These are phyloP conservation scores for Coenonympha arcania DNA, from an alignment of 2,888 invertebrate species.

Conservation along the genomic window DNA sequence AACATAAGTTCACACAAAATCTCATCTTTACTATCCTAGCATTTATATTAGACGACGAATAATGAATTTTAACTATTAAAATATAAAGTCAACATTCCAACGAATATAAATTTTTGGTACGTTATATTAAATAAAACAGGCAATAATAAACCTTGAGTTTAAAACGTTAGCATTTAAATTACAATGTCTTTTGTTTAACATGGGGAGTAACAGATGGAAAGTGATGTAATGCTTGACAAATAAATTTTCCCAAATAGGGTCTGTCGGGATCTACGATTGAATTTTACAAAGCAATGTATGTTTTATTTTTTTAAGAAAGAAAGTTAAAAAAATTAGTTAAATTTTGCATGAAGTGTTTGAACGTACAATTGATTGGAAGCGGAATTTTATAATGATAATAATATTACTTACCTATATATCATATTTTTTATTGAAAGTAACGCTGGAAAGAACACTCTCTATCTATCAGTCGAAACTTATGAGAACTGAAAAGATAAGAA, in stretches of 20 bases:
- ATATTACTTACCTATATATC: too few species aligned
- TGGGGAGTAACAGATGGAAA: constrained; percentile 44
- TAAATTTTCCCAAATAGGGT: constrained; percentile 37
- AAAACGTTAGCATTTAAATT: too few species aligned
- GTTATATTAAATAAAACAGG: too few species aligned
- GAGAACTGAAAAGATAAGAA: too few species aligned
- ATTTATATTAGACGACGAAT: background rate
- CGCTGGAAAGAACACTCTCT: too few species aligned
- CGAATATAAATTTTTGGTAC: constrained; percentile 9
- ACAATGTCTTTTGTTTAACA: too few species aligned
- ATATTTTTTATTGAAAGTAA: too few species aligned
- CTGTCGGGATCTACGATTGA: constrained; percentile 25
- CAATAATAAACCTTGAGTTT: too few species aligned
- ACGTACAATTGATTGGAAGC: background rate
- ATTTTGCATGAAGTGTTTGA: background rate
- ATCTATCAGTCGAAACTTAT: too few species aligned
- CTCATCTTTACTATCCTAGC: constrained; percentile 25
- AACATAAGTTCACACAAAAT: constrained; percentile 46
- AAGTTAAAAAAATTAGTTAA: too few species aligned
- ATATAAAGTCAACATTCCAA: constrained; percentile 10
- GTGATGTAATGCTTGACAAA: constrained; percentile 57
- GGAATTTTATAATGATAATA: background rate
- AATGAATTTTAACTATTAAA: background rate
- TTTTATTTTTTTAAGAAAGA: constrained; percentile 3
- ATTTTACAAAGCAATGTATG: constrained; percentile 11